Percentiles rank a stretch among this genome's conserved stretches.
Evolutionary conservation across 2,797 vertebrate species (phyloP).

Genomic region (Tolypeutes matacus): DNA sequence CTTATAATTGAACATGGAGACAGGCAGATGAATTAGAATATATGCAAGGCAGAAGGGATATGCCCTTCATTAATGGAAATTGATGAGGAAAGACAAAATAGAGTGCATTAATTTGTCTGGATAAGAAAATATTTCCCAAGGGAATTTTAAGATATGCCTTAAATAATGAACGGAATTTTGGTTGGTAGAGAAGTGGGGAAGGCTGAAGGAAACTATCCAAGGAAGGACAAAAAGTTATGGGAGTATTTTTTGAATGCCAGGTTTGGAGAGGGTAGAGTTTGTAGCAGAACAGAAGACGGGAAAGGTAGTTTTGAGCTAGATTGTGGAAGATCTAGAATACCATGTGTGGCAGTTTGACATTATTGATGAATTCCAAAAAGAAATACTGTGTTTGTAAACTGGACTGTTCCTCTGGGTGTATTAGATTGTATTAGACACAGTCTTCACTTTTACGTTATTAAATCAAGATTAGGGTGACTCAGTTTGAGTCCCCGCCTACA

Average conservation of each 20-base stretch:
- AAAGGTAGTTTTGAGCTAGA: not conserved
- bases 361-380: too few relatives aligned
- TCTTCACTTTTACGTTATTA: too few relatives aligned
- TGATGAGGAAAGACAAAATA: not conserved
- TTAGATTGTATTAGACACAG: too few relatives aligned
- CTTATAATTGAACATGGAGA: not conserved
- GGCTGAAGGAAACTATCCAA: not conserved
- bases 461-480: too few relatives aligned
- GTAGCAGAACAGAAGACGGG: not conserved
- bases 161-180: not conserved
- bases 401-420: too few relatives aligned
- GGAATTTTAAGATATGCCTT: not conserved
- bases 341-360: not conserved
- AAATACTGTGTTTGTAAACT: too few relatives aligned
- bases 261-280: not conserved
- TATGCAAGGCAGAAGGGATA: not conserved
- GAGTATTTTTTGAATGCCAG: not conserved
- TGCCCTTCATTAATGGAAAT: not conserved
- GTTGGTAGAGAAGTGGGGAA: not conserved
- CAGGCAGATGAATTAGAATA: not conserved
- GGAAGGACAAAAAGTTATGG: not conserved
- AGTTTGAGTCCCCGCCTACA: too few relatives aligned
- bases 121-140: not conserved
- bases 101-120: not conserved
- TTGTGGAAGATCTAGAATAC: not conserved